These are phyloP conservation scores for Echeneis naucrates DNA, from an alignment of 2,797 vertebrate genomes.

Conservation along the genomic window DNA sequence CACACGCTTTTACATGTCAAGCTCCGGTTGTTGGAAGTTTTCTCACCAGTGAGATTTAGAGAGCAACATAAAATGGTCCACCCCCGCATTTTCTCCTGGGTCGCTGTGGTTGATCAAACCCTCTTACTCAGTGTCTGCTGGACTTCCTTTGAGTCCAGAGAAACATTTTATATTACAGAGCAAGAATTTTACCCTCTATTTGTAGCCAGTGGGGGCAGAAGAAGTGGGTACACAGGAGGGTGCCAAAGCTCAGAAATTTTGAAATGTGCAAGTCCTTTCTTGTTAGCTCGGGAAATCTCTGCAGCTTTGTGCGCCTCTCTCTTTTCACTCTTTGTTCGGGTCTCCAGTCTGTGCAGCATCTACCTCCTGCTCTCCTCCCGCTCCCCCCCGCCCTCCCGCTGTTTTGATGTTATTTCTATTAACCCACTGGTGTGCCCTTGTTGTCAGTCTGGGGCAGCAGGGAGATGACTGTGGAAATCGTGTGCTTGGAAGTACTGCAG, in stretches of 20 bases:
- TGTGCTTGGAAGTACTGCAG: conserved; percentile 1
- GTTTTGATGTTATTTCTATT: no score
- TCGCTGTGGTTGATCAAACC: conserved; percentile 57
- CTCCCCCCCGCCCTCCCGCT: no score
- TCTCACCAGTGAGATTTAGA: conserved; percentile 38
- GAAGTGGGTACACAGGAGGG: conserved; percentile 42
- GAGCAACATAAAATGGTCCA: conserved; percentile 50
- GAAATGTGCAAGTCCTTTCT: conserved; percentile 19
- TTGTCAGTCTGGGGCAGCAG: conserved; percentile 27
- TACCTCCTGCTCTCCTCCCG: conserved; percentile 1
- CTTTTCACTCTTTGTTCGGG: conserved; percentile 40
- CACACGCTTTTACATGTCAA: conserved; percentile 8
- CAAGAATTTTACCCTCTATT: conserved; percentile 30
- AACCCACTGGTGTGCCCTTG: conserved; percentile 28
- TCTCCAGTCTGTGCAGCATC: conserved; percentile 1
- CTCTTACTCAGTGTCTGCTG: conserved; percentile 80
- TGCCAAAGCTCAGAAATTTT: conserved; percentile 53
- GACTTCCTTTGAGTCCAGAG: conserved; percentile 72
- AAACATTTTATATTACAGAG: conserved; percentile 31
- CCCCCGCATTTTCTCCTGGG: conserved; percentile 57
- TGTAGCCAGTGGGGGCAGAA: conserved; percentile 33
- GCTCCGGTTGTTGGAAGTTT: conserved; percentile 45
- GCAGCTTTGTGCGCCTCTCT: conserved; percentile 23
- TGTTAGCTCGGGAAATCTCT: conserved; percentile 26
- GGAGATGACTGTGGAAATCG: conserved; percentile 32